Conservation (phyloP, 1,140 invertebrate species). For the Ridgeia piscesae region DNA sequence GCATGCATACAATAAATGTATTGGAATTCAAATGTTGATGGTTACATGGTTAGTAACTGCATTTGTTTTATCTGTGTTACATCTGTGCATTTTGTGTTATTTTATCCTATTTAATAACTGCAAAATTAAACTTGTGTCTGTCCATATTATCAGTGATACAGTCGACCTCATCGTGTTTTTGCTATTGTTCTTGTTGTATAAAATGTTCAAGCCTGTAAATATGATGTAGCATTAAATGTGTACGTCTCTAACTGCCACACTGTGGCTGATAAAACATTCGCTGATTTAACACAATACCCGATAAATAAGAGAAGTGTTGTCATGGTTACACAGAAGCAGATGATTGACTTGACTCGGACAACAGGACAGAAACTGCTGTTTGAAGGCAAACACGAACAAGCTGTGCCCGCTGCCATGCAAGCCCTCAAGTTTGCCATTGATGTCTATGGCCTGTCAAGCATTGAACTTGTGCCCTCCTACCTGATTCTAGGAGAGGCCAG, state of each 20-base stretch:
- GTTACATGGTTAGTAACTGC: too few species aligned
- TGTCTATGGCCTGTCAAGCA: slow-evolving; percentile 54
- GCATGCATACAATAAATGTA: too few species aligned
- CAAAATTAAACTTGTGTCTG: too few species aligned
- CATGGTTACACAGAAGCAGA: slow-evolving; percentile 41
- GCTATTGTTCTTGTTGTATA: too few species aligned
- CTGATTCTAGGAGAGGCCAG: slow-evolving; percentile 58
- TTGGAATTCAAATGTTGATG: too few species aligned
- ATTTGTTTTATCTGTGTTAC: too few species aligned
- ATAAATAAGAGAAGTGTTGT: neutral
- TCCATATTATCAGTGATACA: too few species aligned
- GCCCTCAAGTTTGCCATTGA: slow-evolving; percentile 56
- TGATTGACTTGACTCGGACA: slow-evolving; percentile 55
- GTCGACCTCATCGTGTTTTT: too few species aligned
- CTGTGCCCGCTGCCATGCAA: slow-evolving; percentile 57
- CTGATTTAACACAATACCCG: neutral
- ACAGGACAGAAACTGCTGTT: slow-evolving; percentile 56
- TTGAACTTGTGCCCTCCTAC: slow-evolving; percentile 58
- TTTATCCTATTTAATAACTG: too few species aligned
- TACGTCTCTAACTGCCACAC: neutral
- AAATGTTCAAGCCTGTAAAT: too few species aligned
- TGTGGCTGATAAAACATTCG: neutral
- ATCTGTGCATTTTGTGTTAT: too few species aligned
- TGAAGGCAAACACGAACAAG: slow-evolving; percentile 57
- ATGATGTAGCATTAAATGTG: too few species aligned